Evolutionary conservation across 1,140 invertebrate genomes (phyloP), one percentile per base, ranked within the genome.

Genomic region (Tribolium castaneum): DNA sequence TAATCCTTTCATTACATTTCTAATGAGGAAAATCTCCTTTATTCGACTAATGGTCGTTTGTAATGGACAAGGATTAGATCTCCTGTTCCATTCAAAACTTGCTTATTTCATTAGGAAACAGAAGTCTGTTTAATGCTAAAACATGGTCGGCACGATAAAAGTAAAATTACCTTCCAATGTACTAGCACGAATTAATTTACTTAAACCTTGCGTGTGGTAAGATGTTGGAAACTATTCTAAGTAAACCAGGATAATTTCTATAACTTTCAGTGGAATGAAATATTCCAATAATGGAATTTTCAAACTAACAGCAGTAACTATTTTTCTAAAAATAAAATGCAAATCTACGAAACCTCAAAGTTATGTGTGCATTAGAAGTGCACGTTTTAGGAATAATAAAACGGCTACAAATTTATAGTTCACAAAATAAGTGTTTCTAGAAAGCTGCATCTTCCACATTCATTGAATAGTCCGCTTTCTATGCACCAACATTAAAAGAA

Each of bases 71-170:
- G 25, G 16, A 1, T 59, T 59, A 22, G n/a, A 25, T 59, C 54
- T 59, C n/a, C n/a, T 25, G 6, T 76, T 70, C 70, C 9, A 51
- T 76, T 51, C 45, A 59, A 22, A n/a, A 1, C 7, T 56, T 13
- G 13, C 14, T 30, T 51, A 51, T 49, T n/a, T 49, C 7, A n/a
- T n/a, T 45, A 45, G 9, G n/a, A 45, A n/a, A 9, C 39, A 45
- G 7, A 45, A 45, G n/a, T n/a, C 39, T 45, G 34, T 25, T 22
- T 76, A 76, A 50, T 70, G 39, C 14, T 76, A 51, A 76, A 70
- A 76, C 50, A 76, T 49, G 30, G 56, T 70, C 66, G 34, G 70
- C 54, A 75, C 52, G 74, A 75, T 75, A 75, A 75, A 59, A 16
- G 59, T 22, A 45, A 70, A 70, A 76, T 76, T 76, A 76, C 34